These are phyloP conservation scores for Mus spicilegus DNA, from an alignment of 2,113 vertebrate genomes.

Conservation along the genomic window DNA sequence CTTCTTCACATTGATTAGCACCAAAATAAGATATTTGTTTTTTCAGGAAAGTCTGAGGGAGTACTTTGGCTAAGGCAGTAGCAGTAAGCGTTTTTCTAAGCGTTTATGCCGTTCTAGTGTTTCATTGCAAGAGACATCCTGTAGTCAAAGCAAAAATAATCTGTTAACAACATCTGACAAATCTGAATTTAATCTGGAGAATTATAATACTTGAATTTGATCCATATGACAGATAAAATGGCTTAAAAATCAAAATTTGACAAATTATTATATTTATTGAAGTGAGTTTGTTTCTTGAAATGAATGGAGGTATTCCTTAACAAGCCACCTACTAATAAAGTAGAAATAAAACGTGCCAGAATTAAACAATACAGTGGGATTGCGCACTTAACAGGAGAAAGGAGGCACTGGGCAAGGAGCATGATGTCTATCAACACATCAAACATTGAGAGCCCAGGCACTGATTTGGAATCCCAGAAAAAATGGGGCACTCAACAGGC, in stretches of 20 bases:
- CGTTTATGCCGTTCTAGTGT: neutral
- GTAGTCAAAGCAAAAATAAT: neutral
- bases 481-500: neutral
- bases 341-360: neutral
- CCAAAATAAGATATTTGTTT: neutral
- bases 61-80: neutral
- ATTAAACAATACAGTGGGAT: neutral
- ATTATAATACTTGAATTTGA: slow-evolving; percentile 34
- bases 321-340: neutral
- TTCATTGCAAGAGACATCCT: neutral
- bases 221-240: neutral
- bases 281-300: slow-evolving; percentile 13
- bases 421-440: neutral
- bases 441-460: neutral
- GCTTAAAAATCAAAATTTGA: neutral
- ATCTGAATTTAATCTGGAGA: neutral
- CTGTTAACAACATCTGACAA: neutral
- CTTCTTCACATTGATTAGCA: neutral
- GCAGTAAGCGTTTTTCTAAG: neutral
- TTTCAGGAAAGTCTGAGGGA: neutral
- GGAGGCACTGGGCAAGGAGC: neutral
- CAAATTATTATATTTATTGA: neutral
- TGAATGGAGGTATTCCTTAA: neutral
- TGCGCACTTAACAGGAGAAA: neutral
- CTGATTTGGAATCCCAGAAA: neutral